Conservation (phyloP, 1,140 invertebrate genomes). For the Drosophila nannoptera region DNA sequence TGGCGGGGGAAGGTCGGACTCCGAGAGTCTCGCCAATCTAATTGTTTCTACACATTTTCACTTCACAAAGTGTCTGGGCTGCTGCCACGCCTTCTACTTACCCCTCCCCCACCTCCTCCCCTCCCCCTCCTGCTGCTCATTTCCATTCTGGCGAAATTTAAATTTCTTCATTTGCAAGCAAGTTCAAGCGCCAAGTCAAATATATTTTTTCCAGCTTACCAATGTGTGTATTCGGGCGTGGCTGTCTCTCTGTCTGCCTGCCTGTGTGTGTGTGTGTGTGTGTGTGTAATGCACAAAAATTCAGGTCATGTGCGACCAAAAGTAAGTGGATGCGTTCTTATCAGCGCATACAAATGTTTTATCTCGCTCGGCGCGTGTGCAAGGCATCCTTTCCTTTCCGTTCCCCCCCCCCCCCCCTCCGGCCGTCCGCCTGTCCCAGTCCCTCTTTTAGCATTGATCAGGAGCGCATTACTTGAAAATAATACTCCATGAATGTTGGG, state of each 20-base stretch:
- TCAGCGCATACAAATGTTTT: slow-evolving; percentile 77
- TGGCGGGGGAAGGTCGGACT: no score
- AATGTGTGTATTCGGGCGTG: slow-evolving; percentile 6
- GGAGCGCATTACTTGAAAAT: slow-evolving; percentile 8
- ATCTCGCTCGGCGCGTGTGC: slow-evolving; percentile 69
- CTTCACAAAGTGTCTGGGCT: background rate
- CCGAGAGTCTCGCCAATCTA: background rate
- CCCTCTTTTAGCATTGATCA: slow-evolving; percentile 4
- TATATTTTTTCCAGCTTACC: slow-evolving; percentile 47
- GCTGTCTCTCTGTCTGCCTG: background rate
- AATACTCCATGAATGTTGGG: background rate
- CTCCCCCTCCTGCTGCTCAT: slow-evolving; percentile 29
- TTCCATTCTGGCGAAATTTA: slow-evolving; percentile 60
- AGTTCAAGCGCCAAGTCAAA: slow-evolving; percentile 51
- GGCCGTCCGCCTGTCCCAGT: background rate
- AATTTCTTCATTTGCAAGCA: slow-evolving; percentile 73
- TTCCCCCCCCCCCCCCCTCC: no score
- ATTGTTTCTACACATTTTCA: slow-evolving; percentile 3
- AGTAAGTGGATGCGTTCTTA: slow-evolving; percentile 77
- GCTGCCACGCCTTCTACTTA: slow-evolving; percentile 1
- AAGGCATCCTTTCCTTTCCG: slow-evolving; percentile 38
- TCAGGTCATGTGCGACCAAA: slow-evolving; percentile 75
- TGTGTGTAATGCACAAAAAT: slow-evolving; percentile 47
- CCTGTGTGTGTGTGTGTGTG: slow-evolving; percentile 10
- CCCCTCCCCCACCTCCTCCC: slow-evolving; percentile 18